Conservation (phyloP, 2,797 vertebrate species). For the Loriculus beryllinus region DNA sequence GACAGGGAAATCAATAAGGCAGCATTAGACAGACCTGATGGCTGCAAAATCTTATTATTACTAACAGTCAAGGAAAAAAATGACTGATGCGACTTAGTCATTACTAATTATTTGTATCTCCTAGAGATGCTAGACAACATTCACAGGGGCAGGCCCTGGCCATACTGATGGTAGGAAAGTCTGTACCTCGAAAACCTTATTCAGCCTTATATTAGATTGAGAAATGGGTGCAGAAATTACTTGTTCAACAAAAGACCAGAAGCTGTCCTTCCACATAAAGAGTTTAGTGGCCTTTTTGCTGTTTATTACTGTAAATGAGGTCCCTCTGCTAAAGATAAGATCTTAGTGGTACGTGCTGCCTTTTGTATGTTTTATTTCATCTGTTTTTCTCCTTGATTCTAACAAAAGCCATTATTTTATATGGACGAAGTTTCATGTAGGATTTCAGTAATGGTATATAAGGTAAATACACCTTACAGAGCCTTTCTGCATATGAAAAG, state of each 20-base stretch:
- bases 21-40: neutral
- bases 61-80: neutral
- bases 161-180: neutral
- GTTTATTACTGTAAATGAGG: neutral
- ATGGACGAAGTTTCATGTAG: neutral
- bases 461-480: neutral
- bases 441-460: neutral
- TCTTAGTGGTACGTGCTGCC: neutral
- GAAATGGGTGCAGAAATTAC: neutral
- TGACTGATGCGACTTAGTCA: neutral
- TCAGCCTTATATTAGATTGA: neutral
- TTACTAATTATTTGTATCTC: neutral
- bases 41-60: neutral
- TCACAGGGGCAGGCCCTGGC: neutral
- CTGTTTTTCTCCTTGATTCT: neutral
- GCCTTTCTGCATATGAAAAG: neutral
- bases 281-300: neutral
- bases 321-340: neutral
- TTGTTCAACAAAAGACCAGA: neutral
- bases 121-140: neutral
- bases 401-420: neutral
- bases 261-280: neutral
- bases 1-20: neutral
- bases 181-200: neutral
- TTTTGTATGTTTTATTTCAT: neutral